Percentiles rank a stretch among this genome's conserved stretches.
These are phyloP conservation scores for Drosophila barbarae DNA, from an alignment of 2,888 invertebrate species.

Conservation along the genomic window DNA sequence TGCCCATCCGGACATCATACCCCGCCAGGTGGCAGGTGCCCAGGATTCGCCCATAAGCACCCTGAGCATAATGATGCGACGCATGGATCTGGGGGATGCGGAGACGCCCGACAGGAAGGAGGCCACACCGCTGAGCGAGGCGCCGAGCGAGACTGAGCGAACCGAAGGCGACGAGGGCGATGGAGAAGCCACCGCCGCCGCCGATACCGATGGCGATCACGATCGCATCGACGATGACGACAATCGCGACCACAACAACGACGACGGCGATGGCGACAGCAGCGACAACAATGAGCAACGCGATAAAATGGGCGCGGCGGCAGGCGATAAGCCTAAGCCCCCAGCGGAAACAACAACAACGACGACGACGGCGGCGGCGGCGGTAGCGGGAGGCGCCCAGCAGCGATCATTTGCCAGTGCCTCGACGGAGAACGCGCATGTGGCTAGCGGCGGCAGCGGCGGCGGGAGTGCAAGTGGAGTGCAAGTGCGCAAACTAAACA, in stretches of 20 bases:
- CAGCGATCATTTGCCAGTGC: slow-evolving; percentile 57
- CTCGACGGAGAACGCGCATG: slow-evolving; percentile 63
- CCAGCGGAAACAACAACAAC: slow-evolving; percentile 49
- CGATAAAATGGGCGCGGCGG: slow-evolving; percentile 66
- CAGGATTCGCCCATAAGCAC: slow-evolving; percentile 75
- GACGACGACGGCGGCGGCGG: background rate
- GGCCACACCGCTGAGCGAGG: slow-evolving; percentile 24
- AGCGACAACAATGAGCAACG: slow-evolving; percentile 32
- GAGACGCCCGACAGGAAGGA: slow-evolving; percentile 6
- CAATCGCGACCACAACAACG: slow-evolving; percentile 33
- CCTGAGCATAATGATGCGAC: slow-evolving; percentile 74
- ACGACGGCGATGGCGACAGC: slow-evolving; percentile 30
- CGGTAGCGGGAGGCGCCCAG: slow-evolving; percentile 62
- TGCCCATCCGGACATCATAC: slow-evolving; percentile 80
- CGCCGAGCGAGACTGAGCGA: slow-evolving; percentile 49
- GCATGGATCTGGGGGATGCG: slow-evolving; percentile 59
- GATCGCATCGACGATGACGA: slow-evolving; percentile 22
- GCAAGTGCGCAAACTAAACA: slow-evolving; percentile 38
- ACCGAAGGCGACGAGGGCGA: slow-evolving; percentile 25
- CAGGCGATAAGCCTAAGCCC: slow-evolving; percentile 51
- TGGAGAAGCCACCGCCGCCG: slow-evolving; percentile 18
- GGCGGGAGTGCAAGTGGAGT: slow-evolving; percentile 25
- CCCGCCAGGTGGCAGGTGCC: slow-evolving; percentile 54
- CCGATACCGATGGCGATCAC: slow-evolving; percentile 23
- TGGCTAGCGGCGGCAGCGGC: slow-evolving; percentile 55